Conservation (phyloP, 2,888 invertebrate species). For the Drosophila villosipedis region DNA sequence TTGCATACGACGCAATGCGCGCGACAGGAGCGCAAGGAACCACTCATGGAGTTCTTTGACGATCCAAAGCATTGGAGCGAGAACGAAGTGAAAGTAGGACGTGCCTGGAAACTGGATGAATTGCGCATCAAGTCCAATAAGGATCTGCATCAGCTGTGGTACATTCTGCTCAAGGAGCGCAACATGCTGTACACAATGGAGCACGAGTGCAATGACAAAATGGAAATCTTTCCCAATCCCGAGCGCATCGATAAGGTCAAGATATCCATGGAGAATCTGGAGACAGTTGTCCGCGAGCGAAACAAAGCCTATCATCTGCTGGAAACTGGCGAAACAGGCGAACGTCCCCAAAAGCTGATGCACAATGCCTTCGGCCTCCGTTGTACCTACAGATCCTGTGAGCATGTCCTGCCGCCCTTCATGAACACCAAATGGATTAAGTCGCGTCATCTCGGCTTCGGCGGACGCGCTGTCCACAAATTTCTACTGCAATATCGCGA, state of each 20-base stretch:
- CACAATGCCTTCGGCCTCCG: slow-evolving; percentile 88
- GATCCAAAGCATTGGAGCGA: slow-evolving; percentile 93
- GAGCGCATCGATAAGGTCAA: slow-evolving; percentile 97
- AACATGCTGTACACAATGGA: slow-evolving; percentile 99
- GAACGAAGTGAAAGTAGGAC: slow-evolving; percentile 91
- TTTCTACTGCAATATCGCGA: slow-evolving; percentile 89
- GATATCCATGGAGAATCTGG: slow-evolving; percentile 97
- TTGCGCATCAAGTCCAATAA: slow-evolving; percentile 96
- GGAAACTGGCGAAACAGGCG: slow-evolving; percentile 95
- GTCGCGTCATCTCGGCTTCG: slow-evolving; percentile 87
- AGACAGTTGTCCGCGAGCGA: slow-evolving; percentile 95
- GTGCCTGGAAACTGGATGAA: slow-evolving; percentile 96
- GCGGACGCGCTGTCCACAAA: slow-evolving; percentile 88
- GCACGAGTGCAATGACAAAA: slow-evolving; percentile 89
- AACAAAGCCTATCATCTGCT: slow-evolving; percentile 95
- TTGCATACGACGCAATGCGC: slow-evolving; percentile 48
- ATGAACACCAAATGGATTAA: slow-evolving; percentile 89
- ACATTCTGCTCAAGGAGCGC: slow-evolving; percentile 94
- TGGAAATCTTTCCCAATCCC: slow-evolving; percentile 93
- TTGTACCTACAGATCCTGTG: slow-evolving; percentile 87
- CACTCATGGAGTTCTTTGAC: slow-evolving; percentile 96
- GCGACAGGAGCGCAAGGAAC: slow-evolving; percentile 30
- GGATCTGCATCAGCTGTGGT: slow-evolving; percentile 99
- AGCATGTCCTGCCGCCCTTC: slow-evolving; percentile 89
- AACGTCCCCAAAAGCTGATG: slow-evolving; percentile 88